phyloP scores from a whole-genome alignment of 2,113 vertebrate genomes.

The Bungarus multicinctus region DNA sequence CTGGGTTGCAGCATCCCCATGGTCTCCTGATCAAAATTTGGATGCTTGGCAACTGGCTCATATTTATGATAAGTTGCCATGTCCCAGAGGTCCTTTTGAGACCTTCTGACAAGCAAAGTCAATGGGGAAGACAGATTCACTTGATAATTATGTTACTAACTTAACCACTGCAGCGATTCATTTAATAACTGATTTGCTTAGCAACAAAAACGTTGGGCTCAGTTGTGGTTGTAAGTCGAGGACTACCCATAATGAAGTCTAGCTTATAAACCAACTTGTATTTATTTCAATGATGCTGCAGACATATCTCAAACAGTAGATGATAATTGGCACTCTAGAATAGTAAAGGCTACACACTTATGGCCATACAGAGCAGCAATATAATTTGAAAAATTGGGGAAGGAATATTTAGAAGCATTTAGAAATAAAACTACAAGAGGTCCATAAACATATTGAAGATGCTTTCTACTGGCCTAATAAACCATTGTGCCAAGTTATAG shows the following conservation, averaged over 20 bases:
- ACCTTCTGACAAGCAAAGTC: too few species aligned
- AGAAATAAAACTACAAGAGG: neutral
- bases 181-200: neutral
- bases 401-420: neutral
- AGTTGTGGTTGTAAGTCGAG: neutral
- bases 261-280: conserved; percentile 14
- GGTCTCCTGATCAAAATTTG: neutral
- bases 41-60: too few species aligned
- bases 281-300: conserved; percentile 41
- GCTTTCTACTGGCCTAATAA: neutral
- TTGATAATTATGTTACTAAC: too few species aligned
- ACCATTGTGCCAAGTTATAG: neutral
- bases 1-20: neutral
- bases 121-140: too few species aligned
- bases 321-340: conserved; percentile 28
- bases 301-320: conserved; percentile 24
- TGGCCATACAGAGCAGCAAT: neutral
- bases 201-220: neutral
- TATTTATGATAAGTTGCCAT: too few species aligned
- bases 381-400: neutral
- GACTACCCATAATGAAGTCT: neutral
- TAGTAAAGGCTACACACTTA: conserved; percentile 18
- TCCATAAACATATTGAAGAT: neutral
- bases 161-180: too few species aligned
- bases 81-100: too few species aligned